Conservation (phyloP, 92 coral and sea anemone species). For the Blastomussa wellsi region DNA sequence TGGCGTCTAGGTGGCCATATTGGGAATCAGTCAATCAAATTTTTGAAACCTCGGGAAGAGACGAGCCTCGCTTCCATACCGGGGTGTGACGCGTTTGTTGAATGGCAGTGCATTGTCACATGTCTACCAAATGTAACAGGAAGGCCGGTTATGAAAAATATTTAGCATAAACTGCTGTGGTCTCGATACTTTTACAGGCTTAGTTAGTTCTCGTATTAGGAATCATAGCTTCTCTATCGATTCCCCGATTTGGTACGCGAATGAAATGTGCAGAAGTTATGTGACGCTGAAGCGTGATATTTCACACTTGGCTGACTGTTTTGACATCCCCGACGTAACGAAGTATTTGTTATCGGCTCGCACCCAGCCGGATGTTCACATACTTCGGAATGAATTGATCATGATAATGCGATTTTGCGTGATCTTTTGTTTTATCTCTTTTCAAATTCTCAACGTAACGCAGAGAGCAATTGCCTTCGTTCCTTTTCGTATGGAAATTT, state of each 20-base stretch:
- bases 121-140: conserved; percentile 41
- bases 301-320: conserved; percentile 16
- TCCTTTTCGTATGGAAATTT: not conserved
- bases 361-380: conserved; percentile 37
- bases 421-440: not conserved
- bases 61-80: conserved; percentile 73
- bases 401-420: conserved; percentile 31
- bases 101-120: conserved; percentile 45
- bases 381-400: conserved; percentile 21
- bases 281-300: conserved; percentile 47
- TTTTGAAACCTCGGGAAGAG: conserved; percentile 65
- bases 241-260: not conserved
- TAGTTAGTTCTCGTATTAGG: not conserved
- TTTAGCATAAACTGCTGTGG: conserved; percentile 20
- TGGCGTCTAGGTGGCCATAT: conserved; percentile 84
- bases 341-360: conserved; percentile 18
- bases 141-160: conserved; percentile 35
- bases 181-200: not conserved
- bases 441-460: not conserved
- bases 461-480: not conserved
- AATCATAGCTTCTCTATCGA: not conserved
- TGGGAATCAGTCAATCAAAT: conserved; percentile 92
- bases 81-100: conserved; percentile 57
- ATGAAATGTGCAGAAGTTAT: conserved; percentile 29
- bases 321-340: conserved; percentile 33